Percentiles rank a stretch among this genome's conserved stretches.
Conservation (phyloP, 2,113 vertebrate genomes). For the Dasypus novemcinctus region DNA sequence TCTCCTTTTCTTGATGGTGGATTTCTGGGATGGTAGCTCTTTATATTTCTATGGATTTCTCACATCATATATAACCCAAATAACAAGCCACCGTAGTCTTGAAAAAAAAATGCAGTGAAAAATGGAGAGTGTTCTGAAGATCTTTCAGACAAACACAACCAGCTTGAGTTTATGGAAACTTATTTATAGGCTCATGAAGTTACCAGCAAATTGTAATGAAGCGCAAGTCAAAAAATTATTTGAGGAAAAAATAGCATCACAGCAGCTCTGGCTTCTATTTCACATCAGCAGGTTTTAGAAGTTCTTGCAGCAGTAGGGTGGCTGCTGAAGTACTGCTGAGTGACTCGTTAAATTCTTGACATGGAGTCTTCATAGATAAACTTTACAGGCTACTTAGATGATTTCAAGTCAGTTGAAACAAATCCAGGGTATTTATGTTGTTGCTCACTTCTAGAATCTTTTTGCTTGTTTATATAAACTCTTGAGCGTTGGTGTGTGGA, state of each 20-base stretch:
- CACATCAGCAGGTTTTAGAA: not conserved
- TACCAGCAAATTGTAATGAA: not conserved
- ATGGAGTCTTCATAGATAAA: not conserved
- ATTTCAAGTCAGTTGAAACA: constrained; percentile 21
- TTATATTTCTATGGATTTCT: not conserved
- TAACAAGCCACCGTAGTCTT: not conserved
- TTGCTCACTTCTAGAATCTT: constrained; percentile 30
- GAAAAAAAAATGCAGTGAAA: not conserved
- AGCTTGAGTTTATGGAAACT: not conserved
- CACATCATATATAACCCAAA: not conserved
- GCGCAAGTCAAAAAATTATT: not conserved
- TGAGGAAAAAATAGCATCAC: not conserved
- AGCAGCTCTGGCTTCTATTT: not conserved
- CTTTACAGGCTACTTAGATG: not conserved
- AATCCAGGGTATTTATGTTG: not conserved
- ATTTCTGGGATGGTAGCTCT: constrained; percentile 25
- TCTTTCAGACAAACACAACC: not conserved
- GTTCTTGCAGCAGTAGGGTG: not conserved
- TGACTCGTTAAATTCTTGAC: not conserved
- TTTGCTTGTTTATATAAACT: constrained; percentile 18
- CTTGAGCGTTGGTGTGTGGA: not conserved
- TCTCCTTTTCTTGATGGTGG: not conserved
- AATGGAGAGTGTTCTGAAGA: not conserved
- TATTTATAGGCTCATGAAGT: not conserved
- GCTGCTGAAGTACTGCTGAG: not conserved